Evolutionary conservation across 2,797 vertebrate genomes (phyloP).

Genomic region (Enteromius unitaeniatus): DNA sequence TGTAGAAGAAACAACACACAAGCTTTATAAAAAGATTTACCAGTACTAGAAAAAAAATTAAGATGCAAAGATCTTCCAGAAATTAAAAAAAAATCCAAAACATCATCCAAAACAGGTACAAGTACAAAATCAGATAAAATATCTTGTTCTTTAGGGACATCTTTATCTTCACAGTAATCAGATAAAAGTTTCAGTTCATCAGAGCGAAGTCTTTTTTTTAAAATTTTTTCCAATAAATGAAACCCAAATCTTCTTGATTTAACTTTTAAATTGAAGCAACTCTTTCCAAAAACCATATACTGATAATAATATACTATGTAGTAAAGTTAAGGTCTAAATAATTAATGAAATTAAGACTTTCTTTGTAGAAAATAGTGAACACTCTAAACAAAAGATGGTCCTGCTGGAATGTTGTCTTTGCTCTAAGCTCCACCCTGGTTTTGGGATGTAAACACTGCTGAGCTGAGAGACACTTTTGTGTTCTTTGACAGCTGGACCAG

Average conservation of each 20-base stretch:
- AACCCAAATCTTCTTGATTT: background rate
- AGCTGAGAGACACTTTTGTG: background rate
- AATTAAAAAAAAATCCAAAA: background rate
- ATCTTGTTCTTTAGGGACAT: background rate
- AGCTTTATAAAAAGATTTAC: background rate
- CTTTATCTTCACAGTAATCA: background rate
- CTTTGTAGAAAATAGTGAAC: background rate
- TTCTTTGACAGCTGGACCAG: background rate
- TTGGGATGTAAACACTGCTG: conserved; percentile 12
- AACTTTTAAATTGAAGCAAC: background rate
- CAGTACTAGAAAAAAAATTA: background rate
- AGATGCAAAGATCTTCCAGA: background rate
- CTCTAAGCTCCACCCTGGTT: conserved; percentile 23
- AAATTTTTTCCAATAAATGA: background rate
- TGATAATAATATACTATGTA: too few relatives aligned
- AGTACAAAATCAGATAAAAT: background rate
- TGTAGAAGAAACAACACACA: background rate
- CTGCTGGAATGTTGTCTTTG: background rate
- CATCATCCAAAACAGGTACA: background rate
- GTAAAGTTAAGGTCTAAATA: background rate
- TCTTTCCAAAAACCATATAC: background rate
- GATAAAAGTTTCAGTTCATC: background rate
- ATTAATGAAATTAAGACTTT: background rate
- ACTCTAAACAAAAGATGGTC: background rate
- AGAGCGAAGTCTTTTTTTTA: background rate